Conservation (phyloP, 2,888 invertebrate genomes). For the Pseudoips prasinana region DNA sequence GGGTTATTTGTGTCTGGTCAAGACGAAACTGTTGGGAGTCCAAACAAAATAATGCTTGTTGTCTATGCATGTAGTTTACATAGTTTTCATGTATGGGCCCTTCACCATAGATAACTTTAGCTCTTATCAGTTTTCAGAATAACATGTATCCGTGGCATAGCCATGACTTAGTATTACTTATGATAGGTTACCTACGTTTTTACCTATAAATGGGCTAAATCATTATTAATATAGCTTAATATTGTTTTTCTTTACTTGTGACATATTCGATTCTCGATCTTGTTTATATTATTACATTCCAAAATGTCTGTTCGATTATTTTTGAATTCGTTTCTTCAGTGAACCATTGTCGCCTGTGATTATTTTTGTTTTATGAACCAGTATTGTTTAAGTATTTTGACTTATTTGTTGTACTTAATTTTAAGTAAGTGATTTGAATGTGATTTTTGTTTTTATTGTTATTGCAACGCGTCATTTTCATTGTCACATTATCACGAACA, state of each 20-base stretch:
- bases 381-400: conserved; percentile 36
- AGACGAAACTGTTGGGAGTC: too few relatives aligned
- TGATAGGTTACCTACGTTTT: too few relatives aligned
- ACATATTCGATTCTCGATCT: too few relatives aligned
- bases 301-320: conserved; percentile 13
- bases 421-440: conserved; percentile 19
- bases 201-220: too few relatives aligned
- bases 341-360: conserved; percentile 36
- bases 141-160: conserved; percentile 33
- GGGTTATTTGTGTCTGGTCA: too few relatives aligned
- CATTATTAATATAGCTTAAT: too few relatives aligned
- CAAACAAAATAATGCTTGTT: too few relatives aligned
- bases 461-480: conserved; percentile 3
- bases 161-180: conserved; percentile 46
- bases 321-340: neutral
- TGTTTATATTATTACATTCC: conserved; percentile 33
- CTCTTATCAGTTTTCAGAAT: conserved; percentile 1
- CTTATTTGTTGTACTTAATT: conserved; percentile 18
- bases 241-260: too few relatives aligned
- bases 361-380: conserved; percentile 27
- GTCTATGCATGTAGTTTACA: too few relatives aligned
- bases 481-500: conserved; percentile 5
- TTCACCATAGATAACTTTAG: conserved; percentile 1
- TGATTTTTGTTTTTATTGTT: conserved; percentile 13
- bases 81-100: conserved; percentile 7